phyloP scores from a whole-genome alignment of 1,140 invertebrate species.

The Homalodisca vitripennis region DNA sequence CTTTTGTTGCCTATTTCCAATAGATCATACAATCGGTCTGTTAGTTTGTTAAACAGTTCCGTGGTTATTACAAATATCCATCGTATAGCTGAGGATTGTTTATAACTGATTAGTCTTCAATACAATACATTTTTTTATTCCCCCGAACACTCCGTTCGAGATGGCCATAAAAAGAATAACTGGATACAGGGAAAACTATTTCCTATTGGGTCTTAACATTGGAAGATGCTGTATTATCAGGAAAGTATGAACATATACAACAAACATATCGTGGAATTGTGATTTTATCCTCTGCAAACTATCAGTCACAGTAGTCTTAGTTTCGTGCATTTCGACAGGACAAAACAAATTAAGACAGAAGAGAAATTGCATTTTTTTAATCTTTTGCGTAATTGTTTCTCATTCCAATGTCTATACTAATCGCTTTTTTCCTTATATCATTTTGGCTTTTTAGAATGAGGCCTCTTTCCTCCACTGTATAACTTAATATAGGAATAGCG shows the following conservation, averaged over 20 bases:
- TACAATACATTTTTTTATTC: constrained; percentile 15
- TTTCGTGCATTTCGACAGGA: not conserved
- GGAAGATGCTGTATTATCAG: not conserved
- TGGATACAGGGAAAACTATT: not conserved
- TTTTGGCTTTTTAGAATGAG: constrained; percentile 16
- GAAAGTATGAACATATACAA: not conserved
- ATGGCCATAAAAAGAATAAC: not conserved
- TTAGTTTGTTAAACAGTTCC: not conserved
- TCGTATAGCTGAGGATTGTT: not conserved
- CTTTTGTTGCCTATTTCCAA: not conserved
- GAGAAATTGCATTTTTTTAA: constrained; percentile 28
- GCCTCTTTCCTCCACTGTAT: constrained; percentile 28
- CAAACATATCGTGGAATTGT: not conserved
- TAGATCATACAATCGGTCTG: not conserved
- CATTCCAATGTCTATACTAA: too few species aligned
- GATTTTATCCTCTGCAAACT: not conserved
- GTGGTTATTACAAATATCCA: not conserved
- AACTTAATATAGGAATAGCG: too few species aligned
- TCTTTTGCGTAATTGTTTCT: not conserved
- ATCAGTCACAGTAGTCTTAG: not conserved
- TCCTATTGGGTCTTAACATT: not conserved
- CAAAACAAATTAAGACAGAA: not conserved
- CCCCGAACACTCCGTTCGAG: not conserved
- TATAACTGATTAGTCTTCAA: not conserved
- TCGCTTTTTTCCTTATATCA: constrained; percentile 17